phyloP scores from a whole-genome alignment of 2,113 vertebrate species.

The Lasiurus borealis region DNA sequence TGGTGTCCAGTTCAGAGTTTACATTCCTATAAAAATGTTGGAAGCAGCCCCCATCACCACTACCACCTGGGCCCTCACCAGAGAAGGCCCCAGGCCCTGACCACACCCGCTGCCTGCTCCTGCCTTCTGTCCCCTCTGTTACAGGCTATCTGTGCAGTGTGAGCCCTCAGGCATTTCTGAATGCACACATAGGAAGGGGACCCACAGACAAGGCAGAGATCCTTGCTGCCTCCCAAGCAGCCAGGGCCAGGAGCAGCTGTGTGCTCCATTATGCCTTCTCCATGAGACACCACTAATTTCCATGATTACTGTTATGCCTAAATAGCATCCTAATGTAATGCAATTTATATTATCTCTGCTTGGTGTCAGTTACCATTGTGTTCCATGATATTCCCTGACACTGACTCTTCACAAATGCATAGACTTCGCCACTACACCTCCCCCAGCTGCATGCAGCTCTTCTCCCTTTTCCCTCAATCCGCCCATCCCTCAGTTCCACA shows the following conservation, averaged over 20 bases:
- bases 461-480: no score
- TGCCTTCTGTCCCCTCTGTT: neutral
- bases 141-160: neutral
- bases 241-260: slow-evolving; percentile 68
- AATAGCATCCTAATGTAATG: slow-evolving; percentile 62
- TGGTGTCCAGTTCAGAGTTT: neutral
- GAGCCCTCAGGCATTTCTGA: neutral
- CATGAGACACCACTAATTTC: slow-evolving; percentile 72
- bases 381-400: neutral
- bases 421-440: neutral
- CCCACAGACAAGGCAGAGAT: neutral
- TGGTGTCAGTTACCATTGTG: slow-evolving; percentile 64
- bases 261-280: slow-evolving; percentile 72
- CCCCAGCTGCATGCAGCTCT: neutral
- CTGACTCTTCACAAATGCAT: neutral
- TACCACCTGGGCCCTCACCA: neutral
- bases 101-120: neutral
- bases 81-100: neutral
- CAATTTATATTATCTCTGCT: slow-evolving; percentile 72
- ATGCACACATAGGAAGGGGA: neutral
- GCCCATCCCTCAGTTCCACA: neutral
- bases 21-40: neutral
- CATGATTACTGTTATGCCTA: slow-evolving; percentile 79
- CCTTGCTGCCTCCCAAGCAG: neutral
- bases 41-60: neutral